Conservation (phyloP, 1,140 invertebrate genomes). For the Asobara japonica region DNA sequence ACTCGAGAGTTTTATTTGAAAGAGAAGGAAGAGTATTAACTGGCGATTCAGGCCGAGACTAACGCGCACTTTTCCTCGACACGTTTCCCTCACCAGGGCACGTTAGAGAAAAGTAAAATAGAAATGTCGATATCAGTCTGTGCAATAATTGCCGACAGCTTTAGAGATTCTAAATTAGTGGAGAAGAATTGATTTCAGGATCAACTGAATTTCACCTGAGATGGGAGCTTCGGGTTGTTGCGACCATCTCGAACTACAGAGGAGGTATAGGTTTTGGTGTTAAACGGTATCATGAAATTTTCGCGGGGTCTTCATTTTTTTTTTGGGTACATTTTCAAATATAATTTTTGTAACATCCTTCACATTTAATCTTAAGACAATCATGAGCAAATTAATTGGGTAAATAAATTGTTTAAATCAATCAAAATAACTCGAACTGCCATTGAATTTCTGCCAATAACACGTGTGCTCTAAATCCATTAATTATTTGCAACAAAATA, state of each 20-base stretch:
- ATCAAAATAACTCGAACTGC: neutral
- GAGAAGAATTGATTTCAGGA: neutral
- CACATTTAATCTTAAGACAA: too few relatives aligned
- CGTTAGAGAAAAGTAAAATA: conserved; percentile 23
- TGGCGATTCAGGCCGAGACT: conserved; percentile 66
- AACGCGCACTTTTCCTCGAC: conserved; percentile 64
- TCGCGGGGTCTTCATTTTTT: too few relatives aligned
- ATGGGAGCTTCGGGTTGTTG: too few relatives aligned
- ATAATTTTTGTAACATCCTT: too few relatives aligned
- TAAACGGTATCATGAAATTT: too few relatives aligned
- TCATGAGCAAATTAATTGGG: too few relatives aligned
- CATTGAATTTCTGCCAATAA: neutral
- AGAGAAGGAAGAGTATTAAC: conserved; percentile 49
- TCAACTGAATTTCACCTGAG: neutral
- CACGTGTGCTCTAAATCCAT: neutral
- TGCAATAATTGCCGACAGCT: neutral
- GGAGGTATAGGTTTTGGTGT: too few relatives aligned
- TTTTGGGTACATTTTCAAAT: too few relatives aligned
- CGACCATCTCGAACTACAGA: too few relatives aligned
- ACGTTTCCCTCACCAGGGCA: conserved; percentile 57
- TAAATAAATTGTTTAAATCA: too few relatives aligned
- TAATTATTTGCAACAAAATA: neutral
- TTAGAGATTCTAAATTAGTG: neutral
- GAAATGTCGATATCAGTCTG: neutral
- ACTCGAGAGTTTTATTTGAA: conserved; percentile 22